Percentiles rank a stretch among this genome's conserved stretches.
These are phyloP conservation scores for Graphium colonna DNA, from an alignment of 2,888 invertebrate genomes.

Conservation along the genomic window DNA sequence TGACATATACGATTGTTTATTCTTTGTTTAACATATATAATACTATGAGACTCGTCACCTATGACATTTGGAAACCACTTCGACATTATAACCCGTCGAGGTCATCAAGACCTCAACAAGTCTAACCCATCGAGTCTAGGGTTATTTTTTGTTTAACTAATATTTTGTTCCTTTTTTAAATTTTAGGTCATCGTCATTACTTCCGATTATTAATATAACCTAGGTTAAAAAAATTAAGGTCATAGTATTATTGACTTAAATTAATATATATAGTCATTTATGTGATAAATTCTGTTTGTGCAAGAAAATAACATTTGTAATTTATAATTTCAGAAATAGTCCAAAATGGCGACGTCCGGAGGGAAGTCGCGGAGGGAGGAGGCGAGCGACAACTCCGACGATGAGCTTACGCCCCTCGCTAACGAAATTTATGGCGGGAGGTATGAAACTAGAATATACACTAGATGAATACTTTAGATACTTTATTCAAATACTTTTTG, in stretches of 20 bases:
- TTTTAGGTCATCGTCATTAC: no score
- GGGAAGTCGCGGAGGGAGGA: constrained; percentile 83
- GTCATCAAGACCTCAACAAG: not conserved
- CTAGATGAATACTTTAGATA: no score
- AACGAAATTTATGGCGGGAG: constrained; percentile 95
- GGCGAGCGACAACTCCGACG: constrained; percentile 90
- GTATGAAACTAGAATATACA: constrained; percentile 64
- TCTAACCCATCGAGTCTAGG: not conserved
- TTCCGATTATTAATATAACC: no score
- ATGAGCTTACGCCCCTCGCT: constrained; percentile 92
- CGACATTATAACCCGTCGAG: not conserved
- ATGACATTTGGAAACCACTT: not conserved
- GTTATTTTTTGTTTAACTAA: not conserved
- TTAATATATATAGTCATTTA: no score
- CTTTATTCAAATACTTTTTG: no score
- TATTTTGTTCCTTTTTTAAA: not conserved
- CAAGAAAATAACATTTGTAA: not conserved
- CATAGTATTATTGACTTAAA: no score
- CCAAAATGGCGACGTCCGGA: constrained; percentile 83
- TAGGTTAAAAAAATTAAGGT: no score
- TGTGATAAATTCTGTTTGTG: not conserved
- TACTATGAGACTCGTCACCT: not conserved
- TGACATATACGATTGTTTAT: not conserved
- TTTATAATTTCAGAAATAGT: constrained; percentile 42
- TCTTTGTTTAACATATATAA: not conserved